Conservation (phyloP, 2,113 vertebrate species). For the Oreochromis tanganicae region DNA sequence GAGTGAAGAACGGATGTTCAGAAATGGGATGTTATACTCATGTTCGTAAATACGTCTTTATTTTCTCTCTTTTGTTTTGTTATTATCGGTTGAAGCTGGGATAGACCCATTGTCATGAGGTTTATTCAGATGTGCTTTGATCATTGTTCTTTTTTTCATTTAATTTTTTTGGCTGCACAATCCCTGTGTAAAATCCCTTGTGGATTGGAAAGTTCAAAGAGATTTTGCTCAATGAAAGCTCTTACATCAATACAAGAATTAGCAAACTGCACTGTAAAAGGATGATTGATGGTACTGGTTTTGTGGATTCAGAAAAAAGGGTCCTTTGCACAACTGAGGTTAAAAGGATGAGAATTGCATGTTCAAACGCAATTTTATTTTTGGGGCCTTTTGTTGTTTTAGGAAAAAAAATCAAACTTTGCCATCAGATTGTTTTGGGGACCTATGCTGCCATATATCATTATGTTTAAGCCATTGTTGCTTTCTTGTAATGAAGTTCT, state of each 20-base stretch:
- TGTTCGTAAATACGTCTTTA: slow-evolving; percentile 46
- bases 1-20: slow-evolving; percentile 61
- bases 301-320: slow-evolving; percentile 43
- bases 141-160: slow-evolving; percentile 1
- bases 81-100: slow-evolving; percentile 62
- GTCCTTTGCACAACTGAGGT: slow-evolving; percentile 52
- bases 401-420: slow-evolving; percentile 6
- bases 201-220: slow-evolving; percentile 41
- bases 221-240: slow-evolving; percentile 44
- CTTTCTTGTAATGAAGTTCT: slow-evolving; percentile 16
- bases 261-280: slow-evolving; percentile 54
- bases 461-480: slow-evolving; percentile 13
- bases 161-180: slow-evolving; percentile 30
- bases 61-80: slow-evolving; percentile 33
- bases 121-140: slow-evolving; percentile 59
- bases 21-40: slow-evolving; percentile 71
- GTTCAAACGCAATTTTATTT: slow-evolving; percentile 41
- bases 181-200: slow-evolving; percentile 27
- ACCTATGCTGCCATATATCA: slow-evolving; percentile 29
- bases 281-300: slow-evolving; percentile 43
- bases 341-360: slow-evolving; percentile 40
- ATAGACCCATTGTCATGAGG: slow-evolving; percentile 54
- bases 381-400: slow-evolving; percentile 53
- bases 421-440: slow-evolving; percentile 37
- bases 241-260: slow-evolving; percentile 53